Evolutionary conservation across 2,797 vertebrate species (phyloP), one percentile per base, ranked within the genome.

Genomic region (Geotria australis): DNA sequence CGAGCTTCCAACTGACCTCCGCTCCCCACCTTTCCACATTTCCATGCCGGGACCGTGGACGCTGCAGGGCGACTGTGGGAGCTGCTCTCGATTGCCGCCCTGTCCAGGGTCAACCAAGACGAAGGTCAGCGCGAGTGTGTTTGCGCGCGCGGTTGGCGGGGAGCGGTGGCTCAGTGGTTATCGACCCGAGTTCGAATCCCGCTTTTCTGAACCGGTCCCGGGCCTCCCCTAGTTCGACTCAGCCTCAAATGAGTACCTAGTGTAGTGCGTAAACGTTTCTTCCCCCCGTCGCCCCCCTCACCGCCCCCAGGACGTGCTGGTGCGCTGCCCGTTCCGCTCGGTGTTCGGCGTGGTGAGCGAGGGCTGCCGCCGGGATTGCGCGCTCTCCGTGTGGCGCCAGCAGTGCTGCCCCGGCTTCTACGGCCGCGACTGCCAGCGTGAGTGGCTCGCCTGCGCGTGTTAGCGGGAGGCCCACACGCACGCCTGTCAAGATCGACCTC

Each of bases 321-420:
- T 51, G 48, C 11, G 24, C 24, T 38, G 24, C 24, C 38, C 24
- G 24, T 38, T 38, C 24, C 5, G 24, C 24, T 38, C 24, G 24
- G 4, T 55, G 12, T 55, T n/a, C 2, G n/a, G n/a, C 51, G 9
- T 9, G n/a, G 6, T 9, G 5, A 10, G 72, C 57, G 62, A 68
- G 0, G 85, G 83, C 38, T 96, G 89, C 62, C 75, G 61, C 2
- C 62, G 67, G 7, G 55, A 69, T 47, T 96, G 89, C 57, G 61
- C 67, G 8, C 8, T 81, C 66, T 67, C 67, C 53, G 48, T 81
- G 59, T 79, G 73, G 69, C 47, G 72, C 1, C 61, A 77, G 8
- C 79, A 65, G 58, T 96, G 89, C 66, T 96, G 89, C 58, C 68
- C 60, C 47, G 80, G 83, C 58, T 89, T 80, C 73, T 80, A 78